A percentile compares a stretch with the other conserved stretches of the same genome.
phyloP scores from a whole-genome alignment of 2,888 invertebrate species.

The Junonia oenone region DNA sequence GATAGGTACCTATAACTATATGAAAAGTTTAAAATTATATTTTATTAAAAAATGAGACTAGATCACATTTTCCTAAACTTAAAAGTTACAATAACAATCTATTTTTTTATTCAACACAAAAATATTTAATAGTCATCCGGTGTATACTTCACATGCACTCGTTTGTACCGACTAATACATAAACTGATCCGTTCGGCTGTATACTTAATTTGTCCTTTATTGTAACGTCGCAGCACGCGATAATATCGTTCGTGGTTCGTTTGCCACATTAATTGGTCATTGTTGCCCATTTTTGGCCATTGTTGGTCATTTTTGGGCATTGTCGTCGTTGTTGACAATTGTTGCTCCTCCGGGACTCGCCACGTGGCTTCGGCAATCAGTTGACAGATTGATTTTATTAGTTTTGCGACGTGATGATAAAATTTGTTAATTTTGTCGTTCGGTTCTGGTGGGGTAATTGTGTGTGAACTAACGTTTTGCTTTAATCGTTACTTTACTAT shows the following conservation, averaged over 20 bases:
- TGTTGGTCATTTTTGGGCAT: conserved; percentile 7
- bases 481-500: background rate
- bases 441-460: background rate
- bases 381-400: conserved; percentile 38
- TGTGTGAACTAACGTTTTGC: no score
- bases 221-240: conserved; percentile 22
- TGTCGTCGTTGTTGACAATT: conserved; percentile 18
- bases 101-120: no score
- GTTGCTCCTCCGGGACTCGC: conserved; percentile 49
- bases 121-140: background rate
- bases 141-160: conserved; percentile 13
- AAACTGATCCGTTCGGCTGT: conserved; percentile 12
- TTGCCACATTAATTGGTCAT: conserved; percentile 59
- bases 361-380: conserved; percentile 33
- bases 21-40: no score
- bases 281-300: conserved; percentile 21
- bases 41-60: no score
- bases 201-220: conserved; percentile 17
- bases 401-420: conserved; percentile 19
- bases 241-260: conserved; percentile 50
- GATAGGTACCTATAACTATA: no score
- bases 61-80: no score
- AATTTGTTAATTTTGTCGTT: conserved; percentile 18
- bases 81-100: no score
- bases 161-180: conserved; percentile 22